Conservation (phyloP, 2,888 invertebrate species). For the Hirtodrosophila confusa region DNA sequence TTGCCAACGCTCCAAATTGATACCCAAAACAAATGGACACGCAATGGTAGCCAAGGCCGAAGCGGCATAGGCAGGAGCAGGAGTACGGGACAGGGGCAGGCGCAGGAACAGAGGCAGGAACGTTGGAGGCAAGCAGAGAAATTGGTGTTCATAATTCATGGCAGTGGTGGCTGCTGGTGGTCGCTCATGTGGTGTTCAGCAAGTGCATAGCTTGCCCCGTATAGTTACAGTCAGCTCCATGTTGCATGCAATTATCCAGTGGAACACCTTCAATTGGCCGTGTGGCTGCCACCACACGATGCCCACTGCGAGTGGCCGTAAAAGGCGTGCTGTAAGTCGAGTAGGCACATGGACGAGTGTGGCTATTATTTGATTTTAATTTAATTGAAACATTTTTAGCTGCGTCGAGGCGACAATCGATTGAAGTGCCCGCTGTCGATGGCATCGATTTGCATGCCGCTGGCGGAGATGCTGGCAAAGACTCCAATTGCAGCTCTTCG, state of each 20-base stretch:
- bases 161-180: constrained; percentile 35
- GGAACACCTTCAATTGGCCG: constrained; percentile 51
- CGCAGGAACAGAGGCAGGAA: background rate
- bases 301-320: constrained; percentile 52
- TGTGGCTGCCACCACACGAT: constrained; percentile 32
- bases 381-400: constrained; percentile 79
- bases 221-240: constrained; percentile 28
- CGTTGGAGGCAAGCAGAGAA: constrained; percentile 33
- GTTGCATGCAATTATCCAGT: constrained; percentile 67
- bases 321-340: constrained; percentile 67
- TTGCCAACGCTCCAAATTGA: constrained; percentile 67
- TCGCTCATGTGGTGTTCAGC: constrained; percentile 41
- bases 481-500: constrained; percentile 11
- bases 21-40: constrained; percentile 65
- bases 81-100: background rate
- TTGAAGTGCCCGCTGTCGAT: constrained; percentile 70
- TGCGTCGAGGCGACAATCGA: constrained; percentile 63
- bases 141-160: constrained; percentile 69
- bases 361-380: constrained; percentile 61
- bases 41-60: constrained; percentile 32
- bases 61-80: constrained; percentile 24
- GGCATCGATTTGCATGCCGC: constrained; percentile 74
- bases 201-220: constrained; percentile 28
- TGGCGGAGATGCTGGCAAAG: constrained; percentile 19
- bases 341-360: constrained; percentile 38